phyloP scores from a whole-genome alignment of 92 coral and sea anemone genomes.

The Ricordea florida region DNA sequence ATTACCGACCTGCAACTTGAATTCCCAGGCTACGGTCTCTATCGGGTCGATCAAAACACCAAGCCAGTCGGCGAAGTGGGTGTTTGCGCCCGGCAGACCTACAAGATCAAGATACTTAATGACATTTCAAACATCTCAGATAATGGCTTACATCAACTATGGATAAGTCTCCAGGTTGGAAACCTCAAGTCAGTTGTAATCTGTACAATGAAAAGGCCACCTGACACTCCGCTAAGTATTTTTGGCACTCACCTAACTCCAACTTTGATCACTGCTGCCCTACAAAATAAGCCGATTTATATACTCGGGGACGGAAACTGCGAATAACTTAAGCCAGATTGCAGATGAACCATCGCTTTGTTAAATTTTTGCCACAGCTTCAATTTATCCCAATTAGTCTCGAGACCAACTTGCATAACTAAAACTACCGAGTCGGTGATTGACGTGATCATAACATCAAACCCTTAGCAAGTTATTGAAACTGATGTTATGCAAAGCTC shows the following conservation, averaged over 20 bases:
- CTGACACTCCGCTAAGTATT: conserved; percentile 20
- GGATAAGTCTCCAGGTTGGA: conserved; percentile 38
- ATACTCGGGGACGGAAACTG: conserved; percentile 50
- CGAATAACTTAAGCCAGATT: conserved; percentile 17
- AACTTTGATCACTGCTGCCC: conserved; percentile 2
- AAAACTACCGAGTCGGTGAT: conserved; percentile 1
- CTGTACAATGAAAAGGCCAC: conserved; percentile 40
- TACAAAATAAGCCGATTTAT: conserved; percentile 11
- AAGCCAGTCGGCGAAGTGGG: conserved; percentile 33
- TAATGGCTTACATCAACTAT: conserved; percentile 37
- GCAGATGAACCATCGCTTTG: conserved; percentile 13
- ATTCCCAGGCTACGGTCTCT: conserved; percentile 20
- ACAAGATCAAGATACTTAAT: conserved; percentile 10
- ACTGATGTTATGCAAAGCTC: too few relatives aligned
- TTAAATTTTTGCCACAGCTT: conserved; percentile 5
- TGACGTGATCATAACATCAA: too few relatives aligned
- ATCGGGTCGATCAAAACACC: conserved; percentile 13
- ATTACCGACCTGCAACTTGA: conserved; percentile 15
- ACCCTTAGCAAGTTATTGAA: too few relatives aligned
- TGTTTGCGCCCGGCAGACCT: conserved; percentile 11
- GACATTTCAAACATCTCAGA: conserved; percentile 22
- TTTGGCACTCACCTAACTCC: conserved; percentile 23
- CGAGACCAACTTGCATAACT: conserved; percentile 12
- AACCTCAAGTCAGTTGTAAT: conserved; percentile 22
- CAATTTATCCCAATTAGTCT: conserved; percentile 24